phyloP scores from a whole-genome alignment of 1,140 invertebrate genomes.

The Drosophila miranda region DNA sequence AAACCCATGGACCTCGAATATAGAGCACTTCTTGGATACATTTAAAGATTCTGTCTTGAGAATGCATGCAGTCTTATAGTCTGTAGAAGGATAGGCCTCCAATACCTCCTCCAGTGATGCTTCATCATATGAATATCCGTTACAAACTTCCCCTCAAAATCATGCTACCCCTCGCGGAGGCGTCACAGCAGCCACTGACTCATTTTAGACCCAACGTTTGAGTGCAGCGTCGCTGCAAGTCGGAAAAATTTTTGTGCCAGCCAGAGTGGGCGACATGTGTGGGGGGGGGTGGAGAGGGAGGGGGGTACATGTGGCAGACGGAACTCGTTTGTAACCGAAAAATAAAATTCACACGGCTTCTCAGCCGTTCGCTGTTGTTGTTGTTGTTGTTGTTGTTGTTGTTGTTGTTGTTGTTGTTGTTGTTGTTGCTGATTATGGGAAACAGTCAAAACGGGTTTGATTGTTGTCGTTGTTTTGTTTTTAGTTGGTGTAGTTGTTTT shows the following conservation, averaged over 20 bases:
- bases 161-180: background rate
- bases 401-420: background rate
- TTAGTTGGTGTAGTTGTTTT: constrained; percentile 29
- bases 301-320: constrained; percentile 24
- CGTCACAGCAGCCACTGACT: background rate
- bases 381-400: background rate
- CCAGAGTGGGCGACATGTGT: background rate
- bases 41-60: too few species aligned
- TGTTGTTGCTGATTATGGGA: constrained; percentile 53
- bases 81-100: too few species aligned
- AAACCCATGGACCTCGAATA: too few species aligned
- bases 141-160: background rate
- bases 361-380: constrained; percentile 2
- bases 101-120: too few species aligned
- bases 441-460: constrained; percentile 67
- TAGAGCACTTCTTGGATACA: too few species aligned
- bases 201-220: constrained; percentile 27
- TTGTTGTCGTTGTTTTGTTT: constrained; percentile 36
- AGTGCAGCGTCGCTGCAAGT: constrained; percentile 49
- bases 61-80: too few species aligned
- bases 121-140: too few species aligned
- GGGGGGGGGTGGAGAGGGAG: too few species aligned
- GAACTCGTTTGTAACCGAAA: constrained; percentile 47
- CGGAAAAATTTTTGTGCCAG: constrained; percentile 39
- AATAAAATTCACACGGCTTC: constrained; percentile 64